A percentile compares a stretch with the other conserved stretches of the same genome.
These are phyloP conservation scores for Arrhopalites spinosus DNA, from an alignment of 2,888 invertebrate genomes.

Conservation along the genomic window DNA sequence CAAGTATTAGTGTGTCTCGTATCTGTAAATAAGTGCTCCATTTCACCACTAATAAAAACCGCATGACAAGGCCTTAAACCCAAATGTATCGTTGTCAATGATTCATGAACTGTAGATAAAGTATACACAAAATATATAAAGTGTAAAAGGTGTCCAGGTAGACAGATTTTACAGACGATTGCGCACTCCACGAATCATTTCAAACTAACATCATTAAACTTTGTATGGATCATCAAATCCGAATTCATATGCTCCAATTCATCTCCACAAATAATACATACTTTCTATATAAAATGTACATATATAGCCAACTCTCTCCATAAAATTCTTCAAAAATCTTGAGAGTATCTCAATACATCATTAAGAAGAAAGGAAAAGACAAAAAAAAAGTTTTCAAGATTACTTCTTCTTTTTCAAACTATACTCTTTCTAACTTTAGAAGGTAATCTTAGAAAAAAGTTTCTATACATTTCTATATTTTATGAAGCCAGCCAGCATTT, in stretches of 20 bases:
- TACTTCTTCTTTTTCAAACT: neutral
- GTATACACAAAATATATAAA: neutral
- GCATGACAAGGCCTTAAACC: neutral
- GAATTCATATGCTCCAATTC: no score
- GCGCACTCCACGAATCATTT: neutral
- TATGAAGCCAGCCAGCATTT: no score
- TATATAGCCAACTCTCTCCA: no score
- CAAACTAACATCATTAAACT: neutral
- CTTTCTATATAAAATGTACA: no score
- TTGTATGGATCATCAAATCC: neutral
- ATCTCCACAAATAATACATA: no score
- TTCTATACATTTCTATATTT: no score
- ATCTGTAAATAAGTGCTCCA: neutral
- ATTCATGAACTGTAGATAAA: neutral
- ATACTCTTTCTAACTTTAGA: neutral
- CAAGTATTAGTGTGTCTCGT: no score
- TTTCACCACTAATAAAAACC: neutral
- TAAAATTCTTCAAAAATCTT: no score
- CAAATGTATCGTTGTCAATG: neutral
- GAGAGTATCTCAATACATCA: neutral
- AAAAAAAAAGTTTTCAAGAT: neutral
- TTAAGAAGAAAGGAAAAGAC: neutral
- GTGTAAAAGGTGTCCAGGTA: neutral
- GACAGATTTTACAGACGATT: no score
- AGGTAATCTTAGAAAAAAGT: no score